A percentile compares a stretch with the other conserved stretches of the same genome.
Conservation (phyloP, 2,797 vertebrate genomes). For the Phyllotis vaccarum region DNA sequence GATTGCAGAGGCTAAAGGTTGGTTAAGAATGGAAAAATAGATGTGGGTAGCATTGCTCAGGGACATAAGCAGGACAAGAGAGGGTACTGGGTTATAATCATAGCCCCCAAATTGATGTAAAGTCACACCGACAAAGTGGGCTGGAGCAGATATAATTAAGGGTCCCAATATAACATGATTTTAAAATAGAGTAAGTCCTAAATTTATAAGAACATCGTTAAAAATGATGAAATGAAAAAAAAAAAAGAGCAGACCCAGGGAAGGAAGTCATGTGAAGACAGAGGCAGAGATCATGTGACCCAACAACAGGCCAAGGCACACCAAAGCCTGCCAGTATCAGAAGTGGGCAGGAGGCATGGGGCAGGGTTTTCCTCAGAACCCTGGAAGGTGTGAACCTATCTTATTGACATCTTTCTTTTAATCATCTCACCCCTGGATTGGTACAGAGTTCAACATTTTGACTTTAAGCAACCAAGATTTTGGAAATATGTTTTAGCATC, state of each 20-base stretch:
- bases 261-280: background rate
- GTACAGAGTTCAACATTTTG: background rate
- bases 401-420: background rate
- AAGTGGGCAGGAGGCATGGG: no score
- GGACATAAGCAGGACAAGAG: fast-evolving
- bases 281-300: fast-evolving
- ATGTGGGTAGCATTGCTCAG: background rate
- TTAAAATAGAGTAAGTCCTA: no score
- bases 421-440: background rate
- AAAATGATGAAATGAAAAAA: background rate
- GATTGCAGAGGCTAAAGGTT: background rate
- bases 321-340: fast-evolving
- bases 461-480: background rate
- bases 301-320: no score
- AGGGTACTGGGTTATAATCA: fast-evolving
- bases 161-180: no score
- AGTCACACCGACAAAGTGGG: background rate
- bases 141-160: background rate
- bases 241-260: background rate
- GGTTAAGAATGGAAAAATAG: background rate
- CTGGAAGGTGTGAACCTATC: background rate
- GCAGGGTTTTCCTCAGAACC: background rate
- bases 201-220: background rate
- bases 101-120: background rate
- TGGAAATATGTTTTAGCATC: background rate